Percentiles rank a stretch among this genome's conserved stretches.
Evolutionary conservation across 2,797 vertebrate species (phyloP).

Genomic region (Champsocephalus gunnari): DNA sequence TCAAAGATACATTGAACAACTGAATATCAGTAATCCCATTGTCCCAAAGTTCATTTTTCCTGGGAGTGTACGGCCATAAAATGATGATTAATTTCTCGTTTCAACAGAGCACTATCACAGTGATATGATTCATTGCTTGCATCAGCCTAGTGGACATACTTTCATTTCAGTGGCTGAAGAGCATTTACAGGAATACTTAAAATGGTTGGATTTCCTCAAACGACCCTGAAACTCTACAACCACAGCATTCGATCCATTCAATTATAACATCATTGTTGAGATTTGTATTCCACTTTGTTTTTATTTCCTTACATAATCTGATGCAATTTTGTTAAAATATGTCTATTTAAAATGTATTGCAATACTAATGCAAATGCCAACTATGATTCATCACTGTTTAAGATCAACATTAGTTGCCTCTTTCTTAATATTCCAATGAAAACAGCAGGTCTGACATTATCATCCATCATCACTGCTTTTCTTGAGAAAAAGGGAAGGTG

Average conservation of each 20-base stretch:
- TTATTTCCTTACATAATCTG: background rate
- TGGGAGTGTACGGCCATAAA: slow-evolving; percentile 61
- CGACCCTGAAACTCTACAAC: slow-evolving; percentile 26
- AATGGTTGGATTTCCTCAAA: slow-evolving; percentile 24
- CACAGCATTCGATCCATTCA: slow-evolving; percentile 10
- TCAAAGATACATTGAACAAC: slow-evolving; percentile 52
- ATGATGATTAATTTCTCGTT: slow-evolving; percentile 69
- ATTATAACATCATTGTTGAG: slow-evolving; percentile 6
- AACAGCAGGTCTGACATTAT: slow-evolving; percentile 42
- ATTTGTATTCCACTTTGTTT: slow-evolving; percentile 31
- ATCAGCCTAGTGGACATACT: slow-evolving; percentile 49
- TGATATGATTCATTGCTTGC: slow-evolving; percentile 51
- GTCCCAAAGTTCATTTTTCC: slow-evolving; percentile 55
- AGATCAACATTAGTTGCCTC: slow-evolving; percentile 7
- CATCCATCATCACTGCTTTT: slow-evolving; percentile 48
- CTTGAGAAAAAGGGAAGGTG: slow-evolving; percentile 54
- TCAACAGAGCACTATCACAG: slow-evolving; percentile 54
- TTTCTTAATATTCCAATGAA: slow-evolving; percentile 64
- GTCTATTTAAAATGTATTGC: slow-evolving; percentile 5
- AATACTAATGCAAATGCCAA: background rate
- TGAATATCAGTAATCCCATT: slow-evolving; percentile 38
- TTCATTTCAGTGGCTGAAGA: slow-evolving; percentile 59
- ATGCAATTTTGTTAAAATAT: background rate
- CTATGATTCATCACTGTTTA: slow-evolving; percentile 14
- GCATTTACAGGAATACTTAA: slow-evolving; percentile 61